These are phyloP conservation scores for Acipenser oxyrinchus DNA, from an alignment of 2,797 vertebrate species.

Conservation along the genomic window DNA sequence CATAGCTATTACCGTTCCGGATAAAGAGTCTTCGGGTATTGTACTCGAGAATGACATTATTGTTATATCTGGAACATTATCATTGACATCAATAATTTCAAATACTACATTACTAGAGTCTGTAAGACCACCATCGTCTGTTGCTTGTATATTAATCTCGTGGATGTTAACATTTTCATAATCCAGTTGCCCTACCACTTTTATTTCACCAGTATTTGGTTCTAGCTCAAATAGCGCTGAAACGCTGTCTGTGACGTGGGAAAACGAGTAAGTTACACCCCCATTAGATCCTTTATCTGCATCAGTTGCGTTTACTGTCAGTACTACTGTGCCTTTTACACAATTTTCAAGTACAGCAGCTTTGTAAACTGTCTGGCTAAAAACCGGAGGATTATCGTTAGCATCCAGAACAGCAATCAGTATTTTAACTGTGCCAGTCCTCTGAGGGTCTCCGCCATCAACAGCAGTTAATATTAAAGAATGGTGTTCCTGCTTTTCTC, in stretches of 20 bases:
- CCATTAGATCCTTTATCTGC: slow-evolving; percentile 43
- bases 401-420: slow-evolving; percentile 25
- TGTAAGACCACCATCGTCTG: slow-evolving; percentile 46
- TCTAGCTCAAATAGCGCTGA: slow-evolving; percentile 54
- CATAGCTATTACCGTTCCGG: slow-evolving; percentile 54
- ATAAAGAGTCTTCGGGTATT: slow-evolving; percentile 56
- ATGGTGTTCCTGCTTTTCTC: slow-evolving; percentile 21
- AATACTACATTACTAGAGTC: slow-evolving; percentile 55
- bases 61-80: slow-evolving; percentile 60
- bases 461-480: slow-evolving; percentile 23
- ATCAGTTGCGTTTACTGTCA: slow-evolving; percentile 27
- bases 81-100: slow-evolving; percentile 64
- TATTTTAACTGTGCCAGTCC: slow-evolving; percentile 27
- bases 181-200: slow-evolving; percentile 48
- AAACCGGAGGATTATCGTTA: slow-evolving; percentile 32
- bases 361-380: slow-evolving; percentile 24
- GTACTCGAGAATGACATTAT: slow-evolving; percentile 54
- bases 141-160: slow-evolving; percentile 51
- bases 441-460: slow-evolving; percentile 32
- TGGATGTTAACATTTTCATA: slow-evolving; percentile 60
- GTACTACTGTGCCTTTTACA: slow-evolving; percentile 14
- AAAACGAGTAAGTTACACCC: slow-evolving; percentile 50
- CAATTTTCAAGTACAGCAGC: slow-evolving; percentile 27
- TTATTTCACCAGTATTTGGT: slow-evolving; percentile 43
- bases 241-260: slow-evolving; percentile 35